Evolutionary conservation across 92 coral and sea anemone genomes (phyloP), one percentile per base, ranked within the genome.

Genomic region (Palythoa heliodiscus): DNA sequence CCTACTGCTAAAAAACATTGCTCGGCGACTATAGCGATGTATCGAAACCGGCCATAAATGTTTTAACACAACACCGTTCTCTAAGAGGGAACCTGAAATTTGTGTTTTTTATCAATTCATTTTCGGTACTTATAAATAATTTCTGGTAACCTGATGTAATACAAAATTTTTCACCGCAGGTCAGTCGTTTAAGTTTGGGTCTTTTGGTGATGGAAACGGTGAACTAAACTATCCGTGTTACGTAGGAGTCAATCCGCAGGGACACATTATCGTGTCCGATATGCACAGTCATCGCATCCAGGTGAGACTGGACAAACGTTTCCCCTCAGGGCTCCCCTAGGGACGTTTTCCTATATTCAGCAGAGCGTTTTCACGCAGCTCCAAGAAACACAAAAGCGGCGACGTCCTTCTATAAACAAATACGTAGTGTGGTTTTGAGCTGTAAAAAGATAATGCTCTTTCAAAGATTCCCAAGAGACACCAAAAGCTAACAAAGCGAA

Each of bases 221-320:
- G 99, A 96, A 86, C 92, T 96, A 47, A 94, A 93, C 68, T 96
- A 96, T 87, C 99, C 99, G 4, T 96, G 98, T 84, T 96, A 96
- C 69, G 99, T 94, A 4, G 97, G 98, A 10, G 99, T 96, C 50
- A 96, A 96, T 54, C 89, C 95, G 14, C 95, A 92, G 76, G 98
- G 99, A 29, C 95, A 96, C 89, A 94, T 96, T 19, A 89, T 96
- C 76, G 99, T 96, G 82, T 96, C 99, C 35, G 99, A 96, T 86
- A 96, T 96, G 99, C 99, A 96, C 90, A 96, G 99, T 63, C 99
- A 96, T 90, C 95, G 98, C 55, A 96, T 96, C 48, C 99, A 96
- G 98, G 99, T 96, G 63, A 76, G 78, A 10, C 55, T 19, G 12
- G 10, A 61, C 23, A 61, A 61, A 61, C 23, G 19, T 16, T 55